Percentiles rank a stretch among this genome's conserved stretches.
Evolutionary conservation across 2,797 vertebrate genomes (phyloP).

Genomic region (Gambelia wislizenii): DNA sequence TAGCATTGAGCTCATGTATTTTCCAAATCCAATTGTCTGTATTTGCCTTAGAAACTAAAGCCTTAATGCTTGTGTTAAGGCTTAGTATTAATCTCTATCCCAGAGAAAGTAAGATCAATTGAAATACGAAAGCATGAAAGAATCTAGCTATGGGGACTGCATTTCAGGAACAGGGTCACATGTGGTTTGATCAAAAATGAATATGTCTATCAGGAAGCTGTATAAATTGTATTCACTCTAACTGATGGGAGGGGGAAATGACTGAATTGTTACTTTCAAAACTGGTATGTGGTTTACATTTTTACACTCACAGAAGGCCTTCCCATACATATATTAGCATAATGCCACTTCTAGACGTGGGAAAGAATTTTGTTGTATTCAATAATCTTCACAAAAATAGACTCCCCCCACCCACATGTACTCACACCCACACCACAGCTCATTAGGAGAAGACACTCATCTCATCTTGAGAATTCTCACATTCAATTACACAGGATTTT

Average conservation of each 20-base stretch:
- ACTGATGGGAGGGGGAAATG: neutral
- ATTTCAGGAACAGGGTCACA: neutral
- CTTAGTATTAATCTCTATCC: slow-evolving; percentile 24
- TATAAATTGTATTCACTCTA: neutral
- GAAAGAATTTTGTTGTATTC: no score
- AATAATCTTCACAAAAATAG: no score
- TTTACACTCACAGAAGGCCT: neutral
- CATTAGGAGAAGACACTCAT: no score
- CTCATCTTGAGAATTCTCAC: no score
- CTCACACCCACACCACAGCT: no score
- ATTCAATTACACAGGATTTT: no score
- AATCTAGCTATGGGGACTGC: neutral
- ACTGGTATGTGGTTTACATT: neutral
- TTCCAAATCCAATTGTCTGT: slow-evolving; percentile 24
- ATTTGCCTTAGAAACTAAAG: slow-evolving; percentile 21
- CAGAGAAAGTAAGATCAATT: slow-evolving; percentile 26
- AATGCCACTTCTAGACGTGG: neutral
- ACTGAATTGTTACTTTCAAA: slow-evolving; percentile 5
- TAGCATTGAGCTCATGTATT: slow-evolving; percentile 8
- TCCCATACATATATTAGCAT: neutral
- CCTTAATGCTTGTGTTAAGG: slow-evolving; percentile 8
- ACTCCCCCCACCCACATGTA: no score
- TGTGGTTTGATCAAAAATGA: slow-evolving; percentile 5
- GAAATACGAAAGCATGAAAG: slow-evolving; percentile 13
- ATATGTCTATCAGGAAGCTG: slow-evolving; percentile 1